Evolutionary conservation across 2,888 invertebrate species (phyloP), one percentile per base, ranked within the genome.

Genomic region (Odontocerum albicorne): DNA sequence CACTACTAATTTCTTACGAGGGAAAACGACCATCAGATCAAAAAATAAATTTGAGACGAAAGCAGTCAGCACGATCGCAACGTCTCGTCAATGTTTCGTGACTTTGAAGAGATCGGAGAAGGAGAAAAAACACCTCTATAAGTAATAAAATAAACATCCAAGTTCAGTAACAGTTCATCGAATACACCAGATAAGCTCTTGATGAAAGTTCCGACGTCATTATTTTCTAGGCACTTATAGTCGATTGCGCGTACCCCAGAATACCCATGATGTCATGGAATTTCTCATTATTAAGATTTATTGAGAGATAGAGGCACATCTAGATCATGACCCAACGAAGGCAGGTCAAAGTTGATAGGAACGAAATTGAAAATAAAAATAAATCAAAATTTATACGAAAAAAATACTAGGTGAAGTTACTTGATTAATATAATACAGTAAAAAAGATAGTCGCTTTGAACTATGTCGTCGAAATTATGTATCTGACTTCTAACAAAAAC

Each of bases 111-210:
- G 21, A 35, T 16, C 20, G 17, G 8, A 46, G 46, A 35, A 33
- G 4, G 21, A 46, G 32, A 35, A 46, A 46, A 33, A 17, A 19
- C 20, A 13, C 35, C 46, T 21, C 21, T 35, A 46, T 32, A 46
- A 46, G 27, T 46, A 46, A 46, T 46, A 46, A 33, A 46, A 46
- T 46, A 46, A 12, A 46, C 46, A 46, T 46, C 20, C 32, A 20
- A 46, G 46, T 32, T 46, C 46, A 35, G 35, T 33, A 33, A 44
- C 32, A 21, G 46, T 35, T 46, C 46, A 46, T 46, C 46, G 46
- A 35, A 35, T 35, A 32, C 35, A 21, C 19, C 16, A 17, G 46
- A 46, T 46, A 46, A 35, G 19, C 10, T 21, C 21, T 33, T 46
- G 46, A 13, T 46, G 46, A 46, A 35, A 46, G 33, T 21, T 35